Evolutionary conservation across 2,888 invertebrate genomes (phyloP).

Genomic region (Drosophila hamatofila): DNA sequence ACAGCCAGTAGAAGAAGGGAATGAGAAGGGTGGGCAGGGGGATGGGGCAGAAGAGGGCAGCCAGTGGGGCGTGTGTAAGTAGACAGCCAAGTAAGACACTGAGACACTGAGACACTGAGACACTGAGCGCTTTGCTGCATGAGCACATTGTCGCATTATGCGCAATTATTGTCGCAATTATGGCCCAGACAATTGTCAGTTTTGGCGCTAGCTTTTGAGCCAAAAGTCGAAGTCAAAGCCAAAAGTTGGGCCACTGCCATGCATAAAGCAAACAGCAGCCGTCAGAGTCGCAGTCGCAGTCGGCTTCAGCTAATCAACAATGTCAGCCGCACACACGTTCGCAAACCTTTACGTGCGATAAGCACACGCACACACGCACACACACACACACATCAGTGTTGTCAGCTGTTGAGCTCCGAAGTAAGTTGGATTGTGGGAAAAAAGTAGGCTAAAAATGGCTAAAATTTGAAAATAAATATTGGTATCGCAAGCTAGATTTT

Average conservation of each 20-base stretch:
- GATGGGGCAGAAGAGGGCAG: neutral
- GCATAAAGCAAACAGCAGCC: conserved; percentile 31
- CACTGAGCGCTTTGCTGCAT: conserved; percentile 59
- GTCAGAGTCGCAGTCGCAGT: neutral
- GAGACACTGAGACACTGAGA: conserved; percentile 29
- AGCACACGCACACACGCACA: conserved; percentile 26
- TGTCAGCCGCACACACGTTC: conserved; percentile 11
- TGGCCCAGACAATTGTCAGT: conserved; percentile 81
- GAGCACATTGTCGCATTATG: conserved; percentile 83
- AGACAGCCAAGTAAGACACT: conserved; percentile 36
- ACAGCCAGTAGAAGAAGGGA: conserved; percentile 9
- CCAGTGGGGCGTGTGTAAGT: conserved; percentile 58
- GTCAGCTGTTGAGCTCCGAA: no score
- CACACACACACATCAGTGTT: neutral
- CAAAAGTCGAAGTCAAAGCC: conserved; percentile 33
- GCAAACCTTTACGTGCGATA: conserved; percentile 59
- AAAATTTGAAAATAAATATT: no score
- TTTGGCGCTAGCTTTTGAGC: conserved; percentile 65
- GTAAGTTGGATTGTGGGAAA: no score
- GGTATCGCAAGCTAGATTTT: no score
- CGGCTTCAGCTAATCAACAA: conserved; percentile 5
- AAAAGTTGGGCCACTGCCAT: conserved; percentile 25
- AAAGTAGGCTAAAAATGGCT: no score
- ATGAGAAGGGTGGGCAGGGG: neutral
- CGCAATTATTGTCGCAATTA: conserved; percentile 85